These are phyloP conservation scores for Unio pictorum DNA, from an alignment of 2,888 invertebrate genomes.

Conservation along the genomic window DNA sequence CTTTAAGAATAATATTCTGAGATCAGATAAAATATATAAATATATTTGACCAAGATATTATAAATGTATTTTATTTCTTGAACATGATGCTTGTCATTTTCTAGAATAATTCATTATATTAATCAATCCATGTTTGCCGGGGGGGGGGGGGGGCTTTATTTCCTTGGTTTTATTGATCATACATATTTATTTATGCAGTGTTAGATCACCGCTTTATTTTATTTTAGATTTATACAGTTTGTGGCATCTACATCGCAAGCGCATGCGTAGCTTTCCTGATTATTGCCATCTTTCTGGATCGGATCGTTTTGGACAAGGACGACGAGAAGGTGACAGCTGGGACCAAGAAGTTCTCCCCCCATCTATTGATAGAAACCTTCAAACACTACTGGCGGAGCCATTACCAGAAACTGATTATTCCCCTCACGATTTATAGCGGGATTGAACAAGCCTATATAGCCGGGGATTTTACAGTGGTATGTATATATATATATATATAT, in stretches of 20 bases:
- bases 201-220: neutral
- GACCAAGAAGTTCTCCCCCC: constrained; percentile 34
- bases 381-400: constrained; percentile 88
- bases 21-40: too few relatives aligned
- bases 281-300: constrained; percentile 88
- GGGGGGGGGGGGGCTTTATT: too few relatives aligned
- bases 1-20: too few relatives aligned
- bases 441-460: constrained; percentile 98
- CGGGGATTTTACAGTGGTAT: constrained; percentile 77
- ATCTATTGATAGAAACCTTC: constrained; percentile 78
- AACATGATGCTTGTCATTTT: too few relatives aligned
- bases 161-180: neutral
- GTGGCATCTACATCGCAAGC: constrained; percentile 90
- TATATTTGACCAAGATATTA: too few relatives aligned
- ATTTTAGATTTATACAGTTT: constrained; percentile 87
- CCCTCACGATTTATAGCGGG: constrained; percentile 96
- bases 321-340: constrained; percentile 18
- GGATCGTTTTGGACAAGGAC: constrained; percentile 58
- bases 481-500: neutral
- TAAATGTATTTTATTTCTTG: too few relatives aligned
- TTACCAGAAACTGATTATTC: constrained; percentile 92
- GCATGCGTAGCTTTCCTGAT: constrained; percentile 88
- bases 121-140: neutral
- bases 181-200: neutral
- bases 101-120: neutral